These are phyloP conservation scores for human DNA, from an alignment of 2,113 vertebrate genomes.

Conservation along the genomic window DNA sequence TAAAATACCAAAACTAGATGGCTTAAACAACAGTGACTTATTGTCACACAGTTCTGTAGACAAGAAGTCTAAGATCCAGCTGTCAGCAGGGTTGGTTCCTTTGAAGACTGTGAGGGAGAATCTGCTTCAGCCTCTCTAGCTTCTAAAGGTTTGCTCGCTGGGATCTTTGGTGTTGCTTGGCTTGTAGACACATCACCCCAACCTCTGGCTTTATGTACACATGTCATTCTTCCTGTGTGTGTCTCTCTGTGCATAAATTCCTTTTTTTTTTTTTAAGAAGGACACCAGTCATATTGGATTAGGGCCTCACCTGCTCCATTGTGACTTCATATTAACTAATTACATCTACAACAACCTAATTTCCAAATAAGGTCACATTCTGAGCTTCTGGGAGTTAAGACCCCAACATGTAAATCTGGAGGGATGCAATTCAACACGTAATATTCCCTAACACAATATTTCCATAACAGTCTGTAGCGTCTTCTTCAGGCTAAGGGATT, in stretches of 20 bases:
- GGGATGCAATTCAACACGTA: not conserved
- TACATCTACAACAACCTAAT: not conserved
- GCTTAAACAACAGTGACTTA: not conserved
- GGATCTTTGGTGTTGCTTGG: not conserved
- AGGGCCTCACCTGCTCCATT: not conserved
- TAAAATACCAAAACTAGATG: not conserved
- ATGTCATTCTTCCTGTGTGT: not conserved
- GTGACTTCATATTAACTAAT: not conserved
- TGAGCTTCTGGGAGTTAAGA: not conserved
- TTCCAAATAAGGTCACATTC: not conserved
- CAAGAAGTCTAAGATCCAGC: not conserved
- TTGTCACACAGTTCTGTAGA: not conserved
- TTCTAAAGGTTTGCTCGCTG: not conserved
- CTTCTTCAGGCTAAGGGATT: not conserved
- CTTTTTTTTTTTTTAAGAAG: not conserved
- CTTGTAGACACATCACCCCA: not conserved
- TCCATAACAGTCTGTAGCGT: accelerated
- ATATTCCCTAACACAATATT: not conserved
- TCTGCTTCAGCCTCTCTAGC: accelerated
- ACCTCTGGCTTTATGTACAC: not conserved
- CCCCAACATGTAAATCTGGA: not conserved
- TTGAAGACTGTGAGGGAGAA: not conserved
- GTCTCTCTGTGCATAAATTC: not conserved
- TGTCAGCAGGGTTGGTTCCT: accelerated
- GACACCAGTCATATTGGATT: not conserved